Evolutionary conservation across 2,113 vertebrate species (phyloP).

Genomic region (Microcebus lehilahytsara): DNA sequence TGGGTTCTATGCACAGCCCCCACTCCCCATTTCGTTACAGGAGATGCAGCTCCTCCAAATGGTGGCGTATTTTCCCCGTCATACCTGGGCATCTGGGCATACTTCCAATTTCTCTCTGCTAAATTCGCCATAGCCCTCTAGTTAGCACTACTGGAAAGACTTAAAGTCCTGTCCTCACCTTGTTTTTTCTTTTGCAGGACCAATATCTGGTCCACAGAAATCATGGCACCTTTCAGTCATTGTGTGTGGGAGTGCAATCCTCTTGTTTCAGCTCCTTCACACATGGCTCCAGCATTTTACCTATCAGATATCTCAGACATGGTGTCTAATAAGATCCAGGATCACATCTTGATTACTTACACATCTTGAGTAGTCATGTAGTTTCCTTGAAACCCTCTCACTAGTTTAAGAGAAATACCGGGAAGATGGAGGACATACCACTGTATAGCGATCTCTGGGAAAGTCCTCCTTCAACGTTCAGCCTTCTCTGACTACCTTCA

Average conservation of each 20-base stretch:
- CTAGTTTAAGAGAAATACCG: background rate
- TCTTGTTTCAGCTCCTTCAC: background rate
- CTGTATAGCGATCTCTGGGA: background rate
- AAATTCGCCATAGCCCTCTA: background rate
- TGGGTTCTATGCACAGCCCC: background rate
- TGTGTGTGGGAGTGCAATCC: background rate
- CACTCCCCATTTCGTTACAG: background rate
- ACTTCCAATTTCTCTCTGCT: background rate
- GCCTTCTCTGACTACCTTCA: background rate
- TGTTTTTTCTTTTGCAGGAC: background rate
- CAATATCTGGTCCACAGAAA: background rate
- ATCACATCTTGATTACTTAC: background rate
- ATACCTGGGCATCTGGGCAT: background rate
- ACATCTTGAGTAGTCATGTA: background rate
- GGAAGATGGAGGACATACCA: background rate
- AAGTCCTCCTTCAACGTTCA: background rate
- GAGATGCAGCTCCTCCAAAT: background rate
- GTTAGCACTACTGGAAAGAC: background rate
- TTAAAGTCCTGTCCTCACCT: background rate
- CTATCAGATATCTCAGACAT: background rate
- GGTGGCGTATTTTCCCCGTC: background rate
- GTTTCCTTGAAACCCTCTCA: background rate
- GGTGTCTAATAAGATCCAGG: background rate
- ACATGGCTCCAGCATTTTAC: background rate
- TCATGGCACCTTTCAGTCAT: background rate